Base-by-base conservation (phyloP, 1,140 invertebrate genomes). In the Anastrepha obliqua region DNA sequence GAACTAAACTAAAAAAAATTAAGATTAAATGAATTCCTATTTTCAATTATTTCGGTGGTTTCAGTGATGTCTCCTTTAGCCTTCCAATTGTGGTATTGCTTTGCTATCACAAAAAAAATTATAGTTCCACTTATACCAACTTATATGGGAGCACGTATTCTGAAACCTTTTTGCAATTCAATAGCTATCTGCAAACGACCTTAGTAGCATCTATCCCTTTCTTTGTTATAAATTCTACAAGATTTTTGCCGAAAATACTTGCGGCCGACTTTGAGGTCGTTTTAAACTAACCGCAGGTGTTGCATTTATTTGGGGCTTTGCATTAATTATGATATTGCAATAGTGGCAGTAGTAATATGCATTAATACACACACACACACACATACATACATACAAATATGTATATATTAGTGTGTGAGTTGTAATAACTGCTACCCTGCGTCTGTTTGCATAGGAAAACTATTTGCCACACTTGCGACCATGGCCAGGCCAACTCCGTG, bases 251-350 rank as follows among this genome's bases (percentile, higher is more conserved):
- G 87, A 87, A 87, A 87, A 87, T 88, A 67, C 85, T 89, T 89
- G 88, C 88, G 89, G 88, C 65, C 67, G 70, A 88, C 90, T 89
- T 92, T 92, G 91, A 87, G 92, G 92, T 93, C 92, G 90, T 91
- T 91, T 91, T 89, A 91, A 92, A 93, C 92, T 90, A 93, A 93
- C 92, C 92, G 89, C 92, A 93, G 92, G 92, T 93, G 92, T 93
- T 93, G 92, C 92, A 93, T 91, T 91, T 90, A 91, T 93, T 92
- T 88, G 89, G 89, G 93, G 92, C 92, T 93, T 93, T 93, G 92
- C 92, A 93, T 93, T 93, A 93, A 93, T 93, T 93, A 93, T 93
- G 91, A 92, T 89, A 90, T 90, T 89, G 87, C 44, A 85, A 55
- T 51, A 44, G 47, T 29, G 74, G 74, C 74, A 81, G 74, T 67